phyloP scores from a whole-genome alignment of 2,113 vertebrate species.

The Psittacula cyanocephala region DNA sequence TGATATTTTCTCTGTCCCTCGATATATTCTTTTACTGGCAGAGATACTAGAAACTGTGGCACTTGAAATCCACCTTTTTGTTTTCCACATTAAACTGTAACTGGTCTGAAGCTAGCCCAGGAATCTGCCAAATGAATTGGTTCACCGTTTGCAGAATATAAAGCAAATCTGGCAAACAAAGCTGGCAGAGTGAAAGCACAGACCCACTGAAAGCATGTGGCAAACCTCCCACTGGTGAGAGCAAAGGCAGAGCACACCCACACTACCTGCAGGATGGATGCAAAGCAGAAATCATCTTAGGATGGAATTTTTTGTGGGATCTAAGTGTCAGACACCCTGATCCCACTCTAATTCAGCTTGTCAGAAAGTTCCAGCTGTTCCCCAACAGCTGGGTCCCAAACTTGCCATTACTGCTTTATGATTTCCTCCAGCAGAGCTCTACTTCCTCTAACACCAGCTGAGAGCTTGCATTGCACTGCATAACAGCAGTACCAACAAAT shows the following conservation, averaged over 20 bases:
- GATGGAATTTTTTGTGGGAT: neutral
- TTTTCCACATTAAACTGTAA: neutral
- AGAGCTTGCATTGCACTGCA: neutral
- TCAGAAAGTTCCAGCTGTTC: neutral
- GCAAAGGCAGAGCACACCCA: neutral
- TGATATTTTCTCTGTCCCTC: neutral
- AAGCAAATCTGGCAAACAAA: neutral
- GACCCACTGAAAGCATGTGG: neutral
- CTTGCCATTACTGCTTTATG: neutral
- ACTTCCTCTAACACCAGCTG: neutral
- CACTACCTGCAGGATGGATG: neutral
- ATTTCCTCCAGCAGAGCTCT: constrained; percentile 4
- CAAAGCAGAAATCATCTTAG: neutral
- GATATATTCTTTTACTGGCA: neutral
- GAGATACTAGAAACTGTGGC: neutral
- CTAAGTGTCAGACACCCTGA: neutral
- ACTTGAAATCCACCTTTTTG: neutral
- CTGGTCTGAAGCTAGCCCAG: neutral
- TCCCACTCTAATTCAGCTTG: neutral
- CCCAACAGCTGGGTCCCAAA: neutral
- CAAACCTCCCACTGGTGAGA: neutral
- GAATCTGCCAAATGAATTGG: constrained; percentile 9
- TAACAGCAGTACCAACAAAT: neutral
- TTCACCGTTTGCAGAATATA: neutral
- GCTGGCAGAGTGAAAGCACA: neutral